Base-by-base conservation (phyloP, 2,113 vertebrate genomes). In the Todiramphus chloris region DNA sequence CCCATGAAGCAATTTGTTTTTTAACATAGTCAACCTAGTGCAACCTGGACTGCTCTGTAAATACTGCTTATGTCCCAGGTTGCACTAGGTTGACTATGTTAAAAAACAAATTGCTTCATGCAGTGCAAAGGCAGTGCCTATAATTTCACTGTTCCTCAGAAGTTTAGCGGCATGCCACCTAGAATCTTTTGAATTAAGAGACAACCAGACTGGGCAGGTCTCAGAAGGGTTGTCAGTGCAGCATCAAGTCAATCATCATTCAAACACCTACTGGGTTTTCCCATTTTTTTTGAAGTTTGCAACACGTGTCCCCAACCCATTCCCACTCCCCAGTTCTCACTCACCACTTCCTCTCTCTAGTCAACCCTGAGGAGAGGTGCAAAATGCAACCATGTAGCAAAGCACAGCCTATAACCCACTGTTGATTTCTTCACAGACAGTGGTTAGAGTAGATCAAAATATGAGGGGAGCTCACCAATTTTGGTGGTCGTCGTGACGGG, bases 401-500 rank as follows among this genome's bases (percentile, higher is more conserved):
- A 63, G 39, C 80, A 87, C 23, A 96, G 25, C 59, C 70, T 85
- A 72, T 39, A 79, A 44, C n/a, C 89, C 87, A 93, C 66, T 90
- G 69, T 74, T 95, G 73, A 63, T 64, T 97, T 90, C 83, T 85
- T 87, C 95, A 96, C 39, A 95, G 93, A 12, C 85, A 95, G 92
- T 97, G 95, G 89, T 96, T 94, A 97, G 70, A 93, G 63, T 79
- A 97, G 83, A 96, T 95, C 85, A 97, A 94, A 97, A 96, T 60
- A 94, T 1, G 11, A 73, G 89, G 96, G 92, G 92, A 97, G 97
- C 97, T 97, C 97, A 97, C 97, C 97, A 97, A 97, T 97, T 97
- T 97, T 97, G 89, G 96, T 96, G 94, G 97, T 97, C 97, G 97
- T 96, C 97, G 91, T 97, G 96, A 88, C 97, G 35, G 97, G 97